Evolutionary conservation across 2,888 invertebrate genomes (phyloP).

Genomic region (Drosophila subsilvestris): DNA sequence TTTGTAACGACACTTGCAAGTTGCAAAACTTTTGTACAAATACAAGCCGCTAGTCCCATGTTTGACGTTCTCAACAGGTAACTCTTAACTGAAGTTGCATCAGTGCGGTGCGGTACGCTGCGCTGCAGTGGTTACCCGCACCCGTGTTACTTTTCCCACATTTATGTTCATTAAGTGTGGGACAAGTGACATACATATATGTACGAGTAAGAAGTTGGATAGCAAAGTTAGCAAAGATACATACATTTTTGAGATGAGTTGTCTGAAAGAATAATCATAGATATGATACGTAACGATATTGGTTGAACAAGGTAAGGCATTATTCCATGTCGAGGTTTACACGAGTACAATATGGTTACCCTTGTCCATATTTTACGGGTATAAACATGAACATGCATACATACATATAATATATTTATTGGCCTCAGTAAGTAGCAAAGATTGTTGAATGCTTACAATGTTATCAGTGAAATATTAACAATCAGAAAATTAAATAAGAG

Average conservation of each 20-base stretch:
- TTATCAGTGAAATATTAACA: constrained; percentile 22
- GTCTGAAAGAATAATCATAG: neutral
- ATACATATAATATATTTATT: neutral
- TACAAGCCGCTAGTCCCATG: constrained; percentile 57
- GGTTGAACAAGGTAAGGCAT: too few relatives aligned
- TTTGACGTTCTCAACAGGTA: constrained; percentile 37
- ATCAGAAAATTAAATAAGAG: neutral
- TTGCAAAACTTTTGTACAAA: constrained; percentile 58
- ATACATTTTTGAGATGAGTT: too few relatives aligned
- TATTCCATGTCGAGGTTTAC: too few relatives aligned
- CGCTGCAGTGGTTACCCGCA: constrained; percentile 24
- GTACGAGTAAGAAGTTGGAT: too few relatives aligned
- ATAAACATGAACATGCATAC: constrained; percentile 9
- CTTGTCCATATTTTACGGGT: neutral
- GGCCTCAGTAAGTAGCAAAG: constrained; percentile 3
- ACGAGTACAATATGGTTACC: too few relatives aligned
- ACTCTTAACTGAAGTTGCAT: constrained; percentile 28
- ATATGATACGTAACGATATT: neutral
- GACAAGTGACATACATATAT: neutral
- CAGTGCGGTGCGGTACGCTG: neutral
- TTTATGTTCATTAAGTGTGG: constrained; percentile 5
- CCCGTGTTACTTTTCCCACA: constrained; percentile 48
- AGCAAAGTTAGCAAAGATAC: too few relatives aligned
- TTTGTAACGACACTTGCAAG: constrained; percentile 50
- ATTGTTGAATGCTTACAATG: constrained; percentile 10